Percentiles rank a stretch among this genome's conserved stretches.
Conservation (phyloP, 2,797 vertebrate genomes). For the Pangasius macronema region DNA sequence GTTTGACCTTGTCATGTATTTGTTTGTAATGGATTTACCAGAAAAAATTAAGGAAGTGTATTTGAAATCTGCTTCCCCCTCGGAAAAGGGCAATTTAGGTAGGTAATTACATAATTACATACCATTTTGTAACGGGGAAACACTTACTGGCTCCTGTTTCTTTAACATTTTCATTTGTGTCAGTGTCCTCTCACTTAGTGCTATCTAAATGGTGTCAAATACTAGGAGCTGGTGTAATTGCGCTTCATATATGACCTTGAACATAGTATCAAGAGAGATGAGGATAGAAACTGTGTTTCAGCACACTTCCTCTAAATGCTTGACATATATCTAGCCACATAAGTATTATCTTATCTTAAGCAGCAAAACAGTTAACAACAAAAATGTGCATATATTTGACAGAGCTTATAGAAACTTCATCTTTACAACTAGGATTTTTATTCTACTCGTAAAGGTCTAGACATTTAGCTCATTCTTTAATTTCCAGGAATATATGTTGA, state of each 20-base stretch:
- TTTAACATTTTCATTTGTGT: slow-evolving; percentile 42
- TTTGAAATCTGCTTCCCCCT: not conserved
- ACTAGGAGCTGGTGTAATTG: slow-evolving; percentile 32
- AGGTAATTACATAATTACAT: not conserved
- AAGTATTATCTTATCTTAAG: not conserved
- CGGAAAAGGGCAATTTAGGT: not conserved
- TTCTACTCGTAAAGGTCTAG: not conserved
- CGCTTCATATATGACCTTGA: slow-evolving; percentile 47
- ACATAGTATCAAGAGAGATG: slow-evolving; percentile 27
- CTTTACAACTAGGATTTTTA: not conserved
- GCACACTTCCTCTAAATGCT: slow-evolving; percentile 10
- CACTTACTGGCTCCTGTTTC: slow-evolving; percentile 17
- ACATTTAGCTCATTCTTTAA: slow-evolving; percentile 15
- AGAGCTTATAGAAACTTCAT: not conserved
- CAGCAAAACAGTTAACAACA: not conserved
- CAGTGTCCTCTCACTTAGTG: slow-evolving; percentile 63
- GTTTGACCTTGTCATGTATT: not conserved
- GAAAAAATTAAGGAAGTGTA: not conserved
- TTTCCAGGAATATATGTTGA: slow-evolving; percentile 8
- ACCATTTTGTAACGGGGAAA: not conserved
- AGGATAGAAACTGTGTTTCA: slow-evolving; percentile 34
- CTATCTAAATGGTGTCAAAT: slow-evolving; percentile 52
- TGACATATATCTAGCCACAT: slow-evolving; percentile 4
- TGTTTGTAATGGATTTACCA: not conserved
- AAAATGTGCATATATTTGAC: not conserved